Conservation (phyloP, 2,113 vertebrate genomes). For the Athene noctua region DNA sequence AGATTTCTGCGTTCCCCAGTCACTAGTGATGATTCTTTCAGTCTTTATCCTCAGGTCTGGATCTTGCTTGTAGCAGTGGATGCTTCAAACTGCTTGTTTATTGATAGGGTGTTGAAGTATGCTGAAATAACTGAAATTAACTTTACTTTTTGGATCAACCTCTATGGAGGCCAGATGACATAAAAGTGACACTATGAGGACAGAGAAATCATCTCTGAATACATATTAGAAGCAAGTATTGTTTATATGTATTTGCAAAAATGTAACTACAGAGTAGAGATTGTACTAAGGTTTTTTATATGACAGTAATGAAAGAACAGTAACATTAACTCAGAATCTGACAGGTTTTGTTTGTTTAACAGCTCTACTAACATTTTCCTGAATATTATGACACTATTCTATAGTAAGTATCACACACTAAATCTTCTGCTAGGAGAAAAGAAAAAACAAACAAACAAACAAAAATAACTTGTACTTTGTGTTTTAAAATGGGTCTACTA, state of each 20-base stretch:
- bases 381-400: neutral
- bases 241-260: neutral
- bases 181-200: neutral
- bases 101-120: neutral
- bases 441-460: neutral
- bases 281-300: neutral
- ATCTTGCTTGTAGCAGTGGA: neutral
- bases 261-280: neutral
- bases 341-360: neutral
- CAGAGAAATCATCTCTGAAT: neutral
- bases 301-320: neutral
- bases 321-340: neutral
- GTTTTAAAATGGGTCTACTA: neutral
- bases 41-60: neutral
- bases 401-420: neutral
- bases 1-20: neutral
- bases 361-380: neutral
- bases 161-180: neutral
- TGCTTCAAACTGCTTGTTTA: neutral
- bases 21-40: neutral
- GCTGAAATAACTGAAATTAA: neutral
- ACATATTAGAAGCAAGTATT: neutral
- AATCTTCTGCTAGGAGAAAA: neutral
- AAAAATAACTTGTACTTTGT: neutral
- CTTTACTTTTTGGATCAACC: neutral